Evolutionary conservation across 1,140 invertebrate species (phyloP).

Genomic region (Brachionus rubens): DNA sequence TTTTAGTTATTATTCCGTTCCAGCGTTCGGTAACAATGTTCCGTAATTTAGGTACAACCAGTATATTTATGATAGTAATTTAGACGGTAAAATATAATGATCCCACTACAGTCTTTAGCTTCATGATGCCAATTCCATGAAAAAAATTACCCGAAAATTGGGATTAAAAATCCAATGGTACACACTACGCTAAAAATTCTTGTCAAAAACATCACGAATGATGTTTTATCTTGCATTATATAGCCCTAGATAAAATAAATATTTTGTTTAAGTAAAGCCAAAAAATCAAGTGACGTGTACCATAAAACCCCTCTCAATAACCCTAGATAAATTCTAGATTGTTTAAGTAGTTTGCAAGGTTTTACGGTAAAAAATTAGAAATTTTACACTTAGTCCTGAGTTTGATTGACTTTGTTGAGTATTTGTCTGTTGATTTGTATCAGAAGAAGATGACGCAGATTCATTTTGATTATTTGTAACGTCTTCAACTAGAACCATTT

Average conservation of each 20-base stretch:
- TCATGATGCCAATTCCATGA: neutral
- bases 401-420: neutral
- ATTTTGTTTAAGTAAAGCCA: too few species aligned
- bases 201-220: slow-evolving; percentile 76
- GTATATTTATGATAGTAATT: too few species aligned
- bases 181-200: slow-evolving; percentile 76
- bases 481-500: slow-evolving; percentile 40
- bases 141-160: slow-evolving; percentile 76
- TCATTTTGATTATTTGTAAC: neutral
- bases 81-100: too few species aligned
- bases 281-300: too few species aligned
- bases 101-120: too few species aligned
- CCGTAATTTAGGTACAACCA: too few species aligned
- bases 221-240: slow-evolving; percentile 75
- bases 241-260: slow-evolving; percentile 63
- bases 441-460: neutral
- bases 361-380: neutral
- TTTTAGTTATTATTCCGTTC: too few species aligned
- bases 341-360: too few species aligned
- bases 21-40: too few species aligned
- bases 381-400: neutral
- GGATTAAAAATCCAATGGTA: slow-evolving; percentile 77
- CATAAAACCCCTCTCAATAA: too few species aligned
- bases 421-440: neutral
- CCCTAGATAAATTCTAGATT: too few species aligned